Evolutionary conservation across 37 sponge, comb jelly and placozoan species (phyloP), one percentile per base, ranked within the genome.

Genomic region (Cladorhizidae sp.): DNA sequence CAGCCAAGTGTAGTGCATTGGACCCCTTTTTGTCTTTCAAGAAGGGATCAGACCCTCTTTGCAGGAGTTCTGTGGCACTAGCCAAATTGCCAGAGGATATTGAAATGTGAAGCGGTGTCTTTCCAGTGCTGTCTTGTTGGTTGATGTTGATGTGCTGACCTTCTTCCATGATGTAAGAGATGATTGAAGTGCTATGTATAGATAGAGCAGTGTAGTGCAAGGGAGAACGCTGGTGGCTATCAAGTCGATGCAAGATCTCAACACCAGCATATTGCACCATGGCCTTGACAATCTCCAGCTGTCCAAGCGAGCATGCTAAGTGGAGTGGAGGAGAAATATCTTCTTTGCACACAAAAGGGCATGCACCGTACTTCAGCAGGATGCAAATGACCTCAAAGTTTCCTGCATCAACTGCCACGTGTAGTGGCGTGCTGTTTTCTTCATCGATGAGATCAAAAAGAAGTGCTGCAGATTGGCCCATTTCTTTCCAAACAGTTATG

Each of bases 401-500:
- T 36, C 95, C 86, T 41, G 82, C 89, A 72, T 88, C 89, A 20
- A 94, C 88, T 25, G 95, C 95, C 57, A 82, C 76, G 63, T 94
- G 92, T 22, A 94, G 83, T 26, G 95, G 95, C 29, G 95, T 94
- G 50, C 80, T 85, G 55, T 94, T 94, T 70, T 90, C 90, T 59
- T 87, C 86, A 50, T 90, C 84, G 17, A 94, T 65, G 61, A 90
- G 87, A 0, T 56, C 35, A 20, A 94, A 72, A 0, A 94, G 55
- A 26, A 7, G 20, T 29, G 89, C 94, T 45, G 64, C 26, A 17
- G 94, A 69, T 69, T 90, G 89, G 0, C 94, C 94, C 43, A 87
- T 87, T 29, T 56, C 73, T 52, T 29, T 56, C 45, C 68, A 63
- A 9, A 38, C 22, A 26, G 7, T 31, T 18, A 94, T 83, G 50